Conservation (phyloP, 2,113 vertebrate species). For the Ascaphus truei region DNA sequence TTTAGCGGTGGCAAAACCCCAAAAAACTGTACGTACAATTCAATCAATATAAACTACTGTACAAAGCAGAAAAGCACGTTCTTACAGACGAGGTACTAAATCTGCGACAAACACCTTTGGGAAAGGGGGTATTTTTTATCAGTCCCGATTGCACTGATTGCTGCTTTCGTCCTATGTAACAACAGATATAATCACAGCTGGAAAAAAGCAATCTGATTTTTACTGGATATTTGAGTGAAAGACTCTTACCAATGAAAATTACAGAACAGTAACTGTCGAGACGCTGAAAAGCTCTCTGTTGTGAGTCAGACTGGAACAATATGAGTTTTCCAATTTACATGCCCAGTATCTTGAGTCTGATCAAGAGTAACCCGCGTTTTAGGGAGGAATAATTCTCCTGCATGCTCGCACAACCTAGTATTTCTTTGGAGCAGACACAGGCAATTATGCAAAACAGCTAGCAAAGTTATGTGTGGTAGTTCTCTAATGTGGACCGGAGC, state of each 20-base stretch:
- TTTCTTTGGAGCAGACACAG: constrained; percentile 30
- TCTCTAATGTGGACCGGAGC: neutral
- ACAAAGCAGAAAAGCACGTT: neutral
- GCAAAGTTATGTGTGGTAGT: neutral
- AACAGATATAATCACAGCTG: constrained; percentile 31
- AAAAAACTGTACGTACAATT: neutral
- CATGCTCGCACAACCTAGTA: constrained; percentile 25
- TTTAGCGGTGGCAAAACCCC: neutral
- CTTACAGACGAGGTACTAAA: neutral
- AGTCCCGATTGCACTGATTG: constrained; percentile 23
- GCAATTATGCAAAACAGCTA: constrained; percentile 32
- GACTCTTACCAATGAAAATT: constrained; percentile 24
- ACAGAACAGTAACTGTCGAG: constrained; percentile 15
- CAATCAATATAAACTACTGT: neutral
- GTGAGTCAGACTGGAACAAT: constrained; percentile 4
- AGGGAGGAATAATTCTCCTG: constrained; percentile 35
- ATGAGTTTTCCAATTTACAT: constrained; percentile 18
- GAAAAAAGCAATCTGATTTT: constrained; percentile 29
- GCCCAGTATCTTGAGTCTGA: constrained; percentile 24
- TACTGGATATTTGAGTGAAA: constrained; percentile 14
- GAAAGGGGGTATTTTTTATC: constrained; percentile 7
- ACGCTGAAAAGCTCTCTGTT: constrained; percentile 17
- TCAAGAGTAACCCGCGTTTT: constrained; percentile 33
- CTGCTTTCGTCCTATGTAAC: constrained; percentile 25
- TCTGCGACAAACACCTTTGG: neutral